Percentiles rank a stretch among this genome's conserved stretches.
These are phyloP conservation scores for Mobula birostris DNA, from an alignment of 2,113 vertebrate genomes.

Conservation along the genomic window DNA sequence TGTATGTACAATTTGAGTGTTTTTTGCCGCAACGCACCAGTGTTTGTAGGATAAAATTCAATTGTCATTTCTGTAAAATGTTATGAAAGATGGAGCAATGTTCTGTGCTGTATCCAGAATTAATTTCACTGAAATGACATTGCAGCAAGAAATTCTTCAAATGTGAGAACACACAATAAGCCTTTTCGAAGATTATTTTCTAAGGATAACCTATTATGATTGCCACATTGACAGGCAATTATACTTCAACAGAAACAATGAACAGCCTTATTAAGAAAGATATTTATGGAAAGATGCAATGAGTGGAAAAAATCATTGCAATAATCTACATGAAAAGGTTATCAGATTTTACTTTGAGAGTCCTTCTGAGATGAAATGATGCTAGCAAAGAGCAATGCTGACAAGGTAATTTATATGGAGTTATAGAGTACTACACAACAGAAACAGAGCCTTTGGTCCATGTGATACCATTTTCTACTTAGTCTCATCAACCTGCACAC, in stretches of 20 bases:
- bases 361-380: constrained; percentile 14
- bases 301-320: not conserved
- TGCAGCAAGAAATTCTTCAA: not conserved
- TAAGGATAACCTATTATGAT: constrained; percentile 11
- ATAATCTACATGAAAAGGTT: constrained; percentile 9
- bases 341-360: constrained; percentile 2
- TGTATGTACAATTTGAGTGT: too few species aligned
- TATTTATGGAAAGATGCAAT: constrained; percentile 8
- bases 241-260: not conserved
- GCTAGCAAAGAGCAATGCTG: not conserved
- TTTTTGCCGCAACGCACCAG: too few species aligned
- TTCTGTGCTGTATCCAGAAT: not conserved
- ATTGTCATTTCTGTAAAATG: not conserved
- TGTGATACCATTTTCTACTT: too few species aligned
- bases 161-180: not conserved
- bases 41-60: not conserved
- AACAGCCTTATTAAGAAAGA: constrained; percentile 18
- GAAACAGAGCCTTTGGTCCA: too few species aligned
- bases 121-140: not conserved
- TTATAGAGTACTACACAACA: too few species aligned
- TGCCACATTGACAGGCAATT: constrained; percentile 36
- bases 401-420: not conserved
- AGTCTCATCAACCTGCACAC: too few species aligned
- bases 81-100: not conserved
- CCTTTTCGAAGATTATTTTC: constrained; percentile 2